Percentiles rank a stretch among this genome's conserved stretches.
These are phyloP conservation scores for Tupaia tana DNA, from an alignment of 2,113 vertebrate species.

Conservation along the genomic window DNA sequence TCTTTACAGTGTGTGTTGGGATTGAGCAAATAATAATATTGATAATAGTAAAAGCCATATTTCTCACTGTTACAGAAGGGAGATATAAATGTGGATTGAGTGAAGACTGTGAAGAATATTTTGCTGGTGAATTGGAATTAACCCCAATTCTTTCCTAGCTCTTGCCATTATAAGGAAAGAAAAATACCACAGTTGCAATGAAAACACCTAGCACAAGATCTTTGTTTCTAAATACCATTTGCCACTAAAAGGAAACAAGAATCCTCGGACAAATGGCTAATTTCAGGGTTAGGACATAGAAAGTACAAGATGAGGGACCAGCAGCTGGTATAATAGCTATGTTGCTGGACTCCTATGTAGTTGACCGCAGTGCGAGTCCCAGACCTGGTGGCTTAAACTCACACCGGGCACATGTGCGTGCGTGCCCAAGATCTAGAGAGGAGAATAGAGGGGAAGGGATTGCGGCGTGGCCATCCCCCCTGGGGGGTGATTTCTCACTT, in stretches of 20 bases:
- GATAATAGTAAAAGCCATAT: background rate
- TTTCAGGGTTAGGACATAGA: slow-evolving; percentile 3
- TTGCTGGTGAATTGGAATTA: background rate
- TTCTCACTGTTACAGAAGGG: background rate
- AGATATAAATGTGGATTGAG: background rate
- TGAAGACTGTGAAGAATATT: background rate
- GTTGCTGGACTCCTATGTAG: too few relatives aligned
- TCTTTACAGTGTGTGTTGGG: background rate
- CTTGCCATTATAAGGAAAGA: background rate
- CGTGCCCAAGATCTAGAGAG: too few relatives aligned
- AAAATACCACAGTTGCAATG: background rate
- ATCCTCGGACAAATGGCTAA: background rate
- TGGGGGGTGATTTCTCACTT: too few relatives aligned
- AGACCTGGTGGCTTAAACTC: too few relatives aligned
- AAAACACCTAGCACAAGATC: background rate
- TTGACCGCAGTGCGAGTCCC: too few relatives aligned
- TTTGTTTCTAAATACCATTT: background rate
- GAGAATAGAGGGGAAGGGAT: too few relatives aligned
- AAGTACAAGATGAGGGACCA: background rate
- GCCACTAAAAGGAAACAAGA: background rate
- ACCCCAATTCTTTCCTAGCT: background rate
- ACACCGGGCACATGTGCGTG: too few relatives aligned
- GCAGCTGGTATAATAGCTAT: too few relatives aligned
- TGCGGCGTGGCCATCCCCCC: too few relatives aligned
- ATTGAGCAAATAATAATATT: background rate